Evolutionary conservation across 2,797 vertebrate genomes (phyloP), one percentile per base, ranked within the genome.

Genomic region (Melanotaenia trifasciata): DNA sequence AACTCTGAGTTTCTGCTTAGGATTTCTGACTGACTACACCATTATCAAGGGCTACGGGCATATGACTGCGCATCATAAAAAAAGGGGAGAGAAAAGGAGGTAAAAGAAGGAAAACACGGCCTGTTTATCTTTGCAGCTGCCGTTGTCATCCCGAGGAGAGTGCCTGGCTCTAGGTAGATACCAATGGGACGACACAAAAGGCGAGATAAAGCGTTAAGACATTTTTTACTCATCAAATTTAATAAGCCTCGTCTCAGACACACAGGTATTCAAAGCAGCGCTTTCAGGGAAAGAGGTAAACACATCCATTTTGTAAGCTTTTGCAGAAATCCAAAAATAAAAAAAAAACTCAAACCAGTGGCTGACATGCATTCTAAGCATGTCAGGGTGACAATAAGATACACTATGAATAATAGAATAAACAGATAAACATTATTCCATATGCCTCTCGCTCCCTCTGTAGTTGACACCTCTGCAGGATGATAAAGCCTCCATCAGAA

Each of bases 401-500:
- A 93, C 90, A 89, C 84, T 66, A n/a, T 65, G 89, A 94, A 95
- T 94, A 95, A 95, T 94, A 94, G 91, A 94, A 95, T 94, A 93
- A 94, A 93, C 92, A 89, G 90, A 93, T 92, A 82, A 79, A 86
- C 84, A 80, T 91, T 90, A 83, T 72, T 76, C 58, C 72, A 40
- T 76, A 60, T 79, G 50, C 79, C 64, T 67, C 69, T 74, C 78
- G 70, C 69, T 67, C 59, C 51, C 67, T 81, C 77, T 81, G 71
- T 73, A 33, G 81, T 51, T 87, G 89, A 92, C 90, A 91, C 88
- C 81, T 84, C 33, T 53, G 76, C 70, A 10, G 58, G 14, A 13
- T 33, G 88, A 92, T 88, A 85, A 72, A 91, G 74, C 67, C 76
- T 62, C 70, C 71, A 76, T 86, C 85, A 76, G 71, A 79, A 90